Base-by-base conservation (phyloP, 2,113 vertebrate genomes). In the Podilymbus podiceps region DNA sequence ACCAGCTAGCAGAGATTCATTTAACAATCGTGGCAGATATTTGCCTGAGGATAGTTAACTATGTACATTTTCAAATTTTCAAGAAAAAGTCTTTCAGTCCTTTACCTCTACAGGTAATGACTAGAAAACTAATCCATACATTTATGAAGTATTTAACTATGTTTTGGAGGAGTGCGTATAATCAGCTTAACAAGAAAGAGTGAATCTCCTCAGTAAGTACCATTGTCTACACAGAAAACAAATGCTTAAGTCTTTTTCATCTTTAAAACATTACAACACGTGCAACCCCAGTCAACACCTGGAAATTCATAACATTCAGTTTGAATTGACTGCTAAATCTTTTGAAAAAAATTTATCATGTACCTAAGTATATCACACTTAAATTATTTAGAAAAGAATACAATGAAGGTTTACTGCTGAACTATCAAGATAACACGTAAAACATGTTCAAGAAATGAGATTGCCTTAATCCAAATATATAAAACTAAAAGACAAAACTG, bases 331-430 rank as follows among this genome's bases (percentile, higher is more conserved):
- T 35, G 8, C 16, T 16, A 15, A 90, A 52, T 1, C 2, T 44
- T 78, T 33, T 9, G 12, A 47, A 85, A 76, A 62, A 40, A 4
- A 0, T 24, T 33, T 72, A 12, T 47, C 5, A 11, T 9, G 8
- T 33, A 40, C 0, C 0, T n/a, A 38, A 84, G 6, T 60, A 63
- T 20, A 56, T 50, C 9, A 25, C 4, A 31, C 2, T 75, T 14
- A 91, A 68, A 73, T 69, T 73, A 73, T 49, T 64, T 68, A n/a
- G 25, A 58, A 17, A 55, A 66, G 2, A 50, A 49, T 3, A 35
- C 3, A 88, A 58, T 15, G 6, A 6, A 40, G 13, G 3, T 74
- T 84, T 90, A 44, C 42, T 59, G 50, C 19, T 84, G 24, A 77
- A 49, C 33, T 73, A 87, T 23, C 8, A 25, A 56, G 58, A 75